Evolutionary conservation across 2,113 vertebrate genomes (phyloP), one percentile per base, ranked within the genome.

Genomic region (Nyctibius bracteatus): DNA sequence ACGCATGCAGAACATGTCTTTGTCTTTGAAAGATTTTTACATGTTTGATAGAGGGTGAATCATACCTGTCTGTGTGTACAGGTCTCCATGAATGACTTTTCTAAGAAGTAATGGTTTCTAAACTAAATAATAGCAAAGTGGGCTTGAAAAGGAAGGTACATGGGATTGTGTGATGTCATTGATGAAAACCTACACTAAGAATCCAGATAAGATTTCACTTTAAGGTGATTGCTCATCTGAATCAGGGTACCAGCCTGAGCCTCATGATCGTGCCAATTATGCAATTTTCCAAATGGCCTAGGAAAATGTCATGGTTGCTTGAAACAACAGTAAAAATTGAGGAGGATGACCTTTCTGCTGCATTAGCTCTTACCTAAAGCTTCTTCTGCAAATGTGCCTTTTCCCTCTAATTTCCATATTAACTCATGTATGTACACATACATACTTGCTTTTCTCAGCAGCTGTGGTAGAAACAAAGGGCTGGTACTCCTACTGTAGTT

Each of bases 291-390:
- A 28, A 79, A 41, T 86, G 86, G 87, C 94, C 68, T 80, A 90
- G 35, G 77, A 95, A 96, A 95, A 96, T 90, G 72, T 88, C 90
- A 81, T 31, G n/a, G 57, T 30, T 81, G 30, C 86, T 94, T 95
- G 82, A 70, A 94, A 92, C 51, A 95, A n/a, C 80, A 93, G 83
- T 73, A 82, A 90, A 63, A 88, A 82, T 23, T 70, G 78, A 81
- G 78, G 74, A 90, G 35, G 37, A 51, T 90, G 87, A 90, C 77
- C 79, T 94, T 96, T 90, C 58, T 71, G 90, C 67, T 92, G 43
- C 21, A 24, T 96, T 88, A 89, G 72, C 68, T 92, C 33, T 82
- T 94, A 94, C 54, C 31, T 82, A 63, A 65, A 47, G 67, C 52
- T 68, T 14, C 41, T 88, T 88, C 43, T 72, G 74, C 59, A 83